phyloP scores from a whole-genome alignment of 2,797 vertebrate species.

The Dallia pectoralis region DNA sequence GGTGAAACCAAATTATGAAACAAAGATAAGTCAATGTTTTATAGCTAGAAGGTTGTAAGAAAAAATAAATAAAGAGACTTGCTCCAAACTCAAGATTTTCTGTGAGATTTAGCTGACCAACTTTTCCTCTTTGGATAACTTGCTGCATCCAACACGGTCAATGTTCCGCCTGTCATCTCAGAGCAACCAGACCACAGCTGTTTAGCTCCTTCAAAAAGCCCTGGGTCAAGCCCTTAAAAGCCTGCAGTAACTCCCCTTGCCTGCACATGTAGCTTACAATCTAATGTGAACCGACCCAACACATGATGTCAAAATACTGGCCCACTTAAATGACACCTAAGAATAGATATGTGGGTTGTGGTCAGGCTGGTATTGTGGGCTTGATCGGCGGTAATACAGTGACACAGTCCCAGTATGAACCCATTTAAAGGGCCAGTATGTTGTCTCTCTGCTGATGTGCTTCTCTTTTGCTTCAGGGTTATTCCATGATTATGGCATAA shows the following conservation, averaged over 20 bases:
- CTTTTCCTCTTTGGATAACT: not conserved
- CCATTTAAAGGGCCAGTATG: not conserved
- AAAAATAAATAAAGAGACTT: not conserved
- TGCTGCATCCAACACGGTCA: not conserved
- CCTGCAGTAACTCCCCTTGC: not conserved
- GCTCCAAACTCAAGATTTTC: not conserved
- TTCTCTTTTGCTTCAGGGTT: not conserved
- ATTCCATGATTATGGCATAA: not conserved
- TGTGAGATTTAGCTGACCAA: not conserved
- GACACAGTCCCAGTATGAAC: constrained; percentile 9
- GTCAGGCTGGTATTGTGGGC: not conserved
- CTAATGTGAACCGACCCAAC: constrained; percentile 39
- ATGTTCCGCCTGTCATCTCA: constrained; percentile 43
- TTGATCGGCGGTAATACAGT: not conserved
- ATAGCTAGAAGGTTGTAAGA: not conserved
- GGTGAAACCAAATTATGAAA: not conserved
- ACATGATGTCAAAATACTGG: constrained; percentile 27
- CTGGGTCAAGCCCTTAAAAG: constrained; percentile 30
- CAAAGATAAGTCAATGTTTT: not conserved
- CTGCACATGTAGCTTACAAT: constrained; percentile 8
- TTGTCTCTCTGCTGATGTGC: not conserved
- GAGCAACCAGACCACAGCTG: constrained; percentile 48
- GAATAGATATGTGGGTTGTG: constrained; percentile 35
- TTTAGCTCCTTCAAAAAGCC: constrained; percentile 41
- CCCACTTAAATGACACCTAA: constrained; percentile 37